Evolutionary conservation across 37 sponge, comb jelly and placozoan genomes (phyloP).

Genomic region (Halisarca cf. caerulea): DNA sequence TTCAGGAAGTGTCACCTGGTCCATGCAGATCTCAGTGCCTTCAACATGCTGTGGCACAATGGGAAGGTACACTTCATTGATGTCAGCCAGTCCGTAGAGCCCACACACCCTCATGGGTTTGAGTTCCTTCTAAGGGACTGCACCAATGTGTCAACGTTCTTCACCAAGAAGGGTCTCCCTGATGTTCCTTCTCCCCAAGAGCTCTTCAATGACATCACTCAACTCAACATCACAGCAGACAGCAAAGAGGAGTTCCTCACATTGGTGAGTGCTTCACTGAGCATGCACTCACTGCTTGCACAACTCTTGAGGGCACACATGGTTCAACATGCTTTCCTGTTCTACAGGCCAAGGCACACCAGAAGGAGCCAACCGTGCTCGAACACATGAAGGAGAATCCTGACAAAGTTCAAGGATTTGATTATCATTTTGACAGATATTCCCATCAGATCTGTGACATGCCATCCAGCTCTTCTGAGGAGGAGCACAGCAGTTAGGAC

Average conservation of each 20-base stretch:
- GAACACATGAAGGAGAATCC: constrained; percentile 3
- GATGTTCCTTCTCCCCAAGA: constrained; percentile 57
- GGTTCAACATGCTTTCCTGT: not conserved
- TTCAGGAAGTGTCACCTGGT: constrained; percentile 79
- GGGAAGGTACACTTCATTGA: constrained; percentile 88
- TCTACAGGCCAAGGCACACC: not conserved
- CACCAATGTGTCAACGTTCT: constrained; percentile 76
- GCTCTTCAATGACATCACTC: constrained; percentile 77
- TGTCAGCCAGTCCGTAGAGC: constrained; percentile 94
- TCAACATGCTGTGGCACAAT: constrained; percentile 93
- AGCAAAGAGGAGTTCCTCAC: constrained; percentile 58
- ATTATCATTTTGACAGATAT: constrained; percentile 64
- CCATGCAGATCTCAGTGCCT: constrained; percentile 96
- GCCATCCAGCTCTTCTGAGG: too few species aligned
- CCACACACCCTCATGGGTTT: constrained; percentile 80
- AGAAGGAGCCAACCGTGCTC: not conserved
- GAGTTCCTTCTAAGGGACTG: constrained; percentile 94
- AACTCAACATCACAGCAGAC: constrained; percentile 43
- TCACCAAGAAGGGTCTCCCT: constrained; percentile 43
- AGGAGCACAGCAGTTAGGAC: too few species aligned
- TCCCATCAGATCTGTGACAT: too few species aligned
- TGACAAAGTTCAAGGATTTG: constrained; percentile 36
- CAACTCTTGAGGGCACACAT: not conserved
- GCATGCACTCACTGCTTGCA: not conserved
- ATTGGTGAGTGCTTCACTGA: constrained; percentile 21